A percentile compares a stretch with the other conserved stretches of the same genome.
phyloP scores from a whole-genome alignment of 2,797 vertebrate species.

The Zenarchopterus dispar region DNA sequence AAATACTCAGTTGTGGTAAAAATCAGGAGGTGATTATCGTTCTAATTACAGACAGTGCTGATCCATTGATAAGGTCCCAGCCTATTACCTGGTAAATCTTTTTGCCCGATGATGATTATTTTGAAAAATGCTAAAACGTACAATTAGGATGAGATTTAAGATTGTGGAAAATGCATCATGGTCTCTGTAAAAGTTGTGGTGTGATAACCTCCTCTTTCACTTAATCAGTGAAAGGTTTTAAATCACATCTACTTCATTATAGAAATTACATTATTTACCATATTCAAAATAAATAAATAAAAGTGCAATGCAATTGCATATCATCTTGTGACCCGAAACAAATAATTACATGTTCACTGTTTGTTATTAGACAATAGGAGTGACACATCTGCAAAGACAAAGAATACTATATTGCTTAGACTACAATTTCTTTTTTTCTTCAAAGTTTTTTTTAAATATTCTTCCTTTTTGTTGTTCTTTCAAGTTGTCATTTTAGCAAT shows the following conservation, averaged over 20 bases:
- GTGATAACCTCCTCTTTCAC: not conserved
- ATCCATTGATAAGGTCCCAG: constrained; percentile 86
- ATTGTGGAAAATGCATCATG: constrained; percentile 3
- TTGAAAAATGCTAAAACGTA: constrained; percentile 55
- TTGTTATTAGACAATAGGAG: constrained; percentile 25
- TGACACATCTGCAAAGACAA: constrained; percentile 31
- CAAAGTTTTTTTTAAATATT: too few relatives aligned
- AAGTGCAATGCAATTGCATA: not conserved
- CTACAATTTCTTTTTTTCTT: too few relatives aligned
- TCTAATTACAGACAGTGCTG: constrained; percentile 84
- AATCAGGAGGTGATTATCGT: constrained; percentile 86
- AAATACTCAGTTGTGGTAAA: constrained; percentile 81
- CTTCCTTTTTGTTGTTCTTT: too few relatives aligned
- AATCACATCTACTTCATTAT: too few relatives aligned
- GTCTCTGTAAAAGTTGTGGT: not conserved
- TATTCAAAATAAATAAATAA: constrained; percentile 12
- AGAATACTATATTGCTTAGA: not conserved
- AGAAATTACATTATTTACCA: not conserved
- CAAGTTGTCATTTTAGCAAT: too few relatives aligned
- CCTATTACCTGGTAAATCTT: constrained; percentile 80
- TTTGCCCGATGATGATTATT: constrained; percentile 72
- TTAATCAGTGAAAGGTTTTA: not conserved
- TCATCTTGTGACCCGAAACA: not conserved
- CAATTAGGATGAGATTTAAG: not conserved
- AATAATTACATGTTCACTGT: constrained; percentile 6